Conservation (phyloP, 2,113 vertebrate genomes). For the Oryzias woworae region DNA sequence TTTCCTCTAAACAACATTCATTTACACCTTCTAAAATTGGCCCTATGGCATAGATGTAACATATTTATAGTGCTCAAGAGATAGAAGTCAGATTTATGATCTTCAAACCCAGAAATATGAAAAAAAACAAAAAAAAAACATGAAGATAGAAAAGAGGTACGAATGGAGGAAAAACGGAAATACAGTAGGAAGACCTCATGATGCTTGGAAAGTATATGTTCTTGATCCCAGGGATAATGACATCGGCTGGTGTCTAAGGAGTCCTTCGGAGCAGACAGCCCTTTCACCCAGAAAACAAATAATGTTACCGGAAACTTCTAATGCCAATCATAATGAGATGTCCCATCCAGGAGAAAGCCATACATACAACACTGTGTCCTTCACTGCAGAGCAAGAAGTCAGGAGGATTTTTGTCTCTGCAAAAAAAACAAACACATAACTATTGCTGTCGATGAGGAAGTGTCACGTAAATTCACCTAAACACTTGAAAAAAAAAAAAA, state of each 20-base stretch:
- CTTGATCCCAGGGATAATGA: constrained; percentile 55
- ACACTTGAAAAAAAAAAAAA: neutral
- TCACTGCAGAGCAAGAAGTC: constrained; percentile 13
- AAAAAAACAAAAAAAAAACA: constrained; percentile 21
- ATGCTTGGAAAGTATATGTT: constrained; percentile 21
- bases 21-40: constrained; percentile 23
- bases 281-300: constrained; percentile 56
- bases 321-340: constrained; percentile 63
- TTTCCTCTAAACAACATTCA: constrained; percentile 21
- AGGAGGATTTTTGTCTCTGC: constrained; percentile 41
- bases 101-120: constrained; percentile 37
- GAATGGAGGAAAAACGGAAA: constrained; percentile 22
- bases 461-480: neutral
- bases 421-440: constrained; percentile 31
- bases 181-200: constrained; percentile 34
- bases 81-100: constrained; percentile 48
- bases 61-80: constrained; percentile 28
- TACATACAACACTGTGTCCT: constrained; percentile 36
- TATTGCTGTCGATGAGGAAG: constrained; percentile 18
- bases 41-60: constrained; percentile 23
- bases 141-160: constrained; percentile 39
- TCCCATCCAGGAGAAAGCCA: constrained; percentile 24
- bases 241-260: constrained; percentile 25
- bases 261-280: constrained; percentile 35
- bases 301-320: constrained; percentile 39